Evolutionary conservation across 1,140 invertebrate species (phyloP), one percentile per base, ranked within the genome.

Genomic region (Pachyrhynchus sulphureomaculatus): DNA sequence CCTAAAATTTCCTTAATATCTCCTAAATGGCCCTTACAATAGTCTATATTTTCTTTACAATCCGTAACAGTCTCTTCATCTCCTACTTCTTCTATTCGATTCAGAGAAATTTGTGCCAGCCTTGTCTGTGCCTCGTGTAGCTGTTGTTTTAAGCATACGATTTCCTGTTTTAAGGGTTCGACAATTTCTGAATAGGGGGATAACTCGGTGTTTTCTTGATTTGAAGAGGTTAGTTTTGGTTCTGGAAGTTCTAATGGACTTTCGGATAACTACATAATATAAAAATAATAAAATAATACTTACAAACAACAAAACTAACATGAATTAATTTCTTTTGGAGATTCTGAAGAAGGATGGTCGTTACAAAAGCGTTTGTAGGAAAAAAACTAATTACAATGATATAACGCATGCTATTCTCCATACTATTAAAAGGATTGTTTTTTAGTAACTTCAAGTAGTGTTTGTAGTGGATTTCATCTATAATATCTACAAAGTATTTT

Each of bases 91-190:
- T 68, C 68, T 33, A 64, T 67, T 64, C 51, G 68, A 55, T 52
- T 60, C 47, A 53, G 33, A 48, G 59, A 48, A 9, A 68, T 60
- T 18, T 70, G 67, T 2, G 78, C 75, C 5, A 84, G 69, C 68
- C 84, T 80, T 2, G 78, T 72, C 57, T 84, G 80, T 0, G 83
- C 72, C 15, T 80, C 74, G 1, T 79, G 71, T 26, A 84, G 78
- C 69, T 84, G 82, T 0, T 79, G 74, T 61, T 79, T 77, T 34
- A 84, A 70, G 49, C 78, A 78, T 4, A 75, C 66, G 17, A 84
- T 79, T 76, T 84, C 83, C 39, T 82, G 80, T 62, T 83, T 81
- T 20, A 84, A 47, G 3, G 77, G 72, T 58, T 78, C 74, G 0
- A 73, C 68, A 12, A 74, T 60, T 54, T 74, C 70, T 12, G 67